Evolutionary conservation across 2,888 invertebrate genomes (phyloP).

Genomic region (Cephalotes varians): DNA sequence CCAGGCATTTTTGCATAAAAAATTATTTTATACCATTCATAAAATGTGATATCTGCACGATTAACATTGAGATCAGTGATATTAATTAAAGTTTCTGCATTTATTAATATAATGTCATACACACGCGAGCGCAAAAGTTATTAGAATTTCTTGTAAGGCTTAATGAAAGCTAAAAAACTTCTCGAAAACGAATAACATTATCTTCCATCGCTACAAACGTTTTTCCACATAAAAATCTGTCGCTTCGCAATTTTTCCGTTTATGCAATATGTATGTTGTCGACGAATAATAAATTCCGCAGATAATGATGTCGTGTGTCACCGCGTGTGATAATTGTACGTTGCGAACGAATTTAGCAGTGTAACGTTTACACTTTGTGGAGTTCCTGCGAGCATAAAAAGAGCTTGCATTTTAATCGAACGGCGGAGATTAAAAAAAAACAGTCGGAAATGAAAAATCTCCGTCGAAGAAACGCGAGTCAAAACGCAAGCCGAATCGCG

Average conservation of each 20-base stretch:
- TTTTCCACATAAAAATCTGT: conserved; percentile 21
- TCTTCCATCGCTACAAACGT: background rate
- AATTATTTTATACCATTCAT: background rate
- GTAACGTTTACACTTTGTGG: conserved; percentile 36
- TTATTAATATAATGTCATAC: background rate
- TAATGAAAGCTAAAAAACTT: background rate
- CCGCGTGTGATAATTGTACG: conserved; percentile 28
- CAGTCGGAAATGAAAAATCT: conserved; percentile 16
- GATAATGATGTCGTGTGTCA: conserved; percentile 44
- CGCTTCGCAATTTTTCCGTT: conserved; percentile 31
- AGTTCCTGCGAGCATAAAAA: conserved; percentile 25
- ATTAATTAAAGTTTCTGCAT: background rate
- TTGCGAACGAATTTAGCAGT: conserved; percentile 30
- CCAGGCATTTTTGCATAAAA: background rate
- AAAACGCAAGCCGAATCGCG: conserved; percentile 40
- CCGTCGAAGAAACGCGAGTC: background rate
- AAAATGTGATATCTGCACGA: background rate
- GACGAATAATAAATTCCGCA: conserved; percentile 21
- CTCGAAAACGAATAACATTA: conserved; percentile 3
- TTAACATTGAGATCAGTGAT: background rate
- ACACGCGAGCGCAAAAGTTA: too few relatives aligned
- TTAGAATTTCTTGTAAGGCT: background rate
- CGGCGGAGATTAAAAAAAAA: background rate
- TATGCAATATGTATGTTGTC: conserved; percentile 24
- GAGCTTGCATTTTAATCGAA: conserved; percentile 54